Conservation (phyloP, 2,113 vertebrate species). For the Vidua chalybeata region DNA sequence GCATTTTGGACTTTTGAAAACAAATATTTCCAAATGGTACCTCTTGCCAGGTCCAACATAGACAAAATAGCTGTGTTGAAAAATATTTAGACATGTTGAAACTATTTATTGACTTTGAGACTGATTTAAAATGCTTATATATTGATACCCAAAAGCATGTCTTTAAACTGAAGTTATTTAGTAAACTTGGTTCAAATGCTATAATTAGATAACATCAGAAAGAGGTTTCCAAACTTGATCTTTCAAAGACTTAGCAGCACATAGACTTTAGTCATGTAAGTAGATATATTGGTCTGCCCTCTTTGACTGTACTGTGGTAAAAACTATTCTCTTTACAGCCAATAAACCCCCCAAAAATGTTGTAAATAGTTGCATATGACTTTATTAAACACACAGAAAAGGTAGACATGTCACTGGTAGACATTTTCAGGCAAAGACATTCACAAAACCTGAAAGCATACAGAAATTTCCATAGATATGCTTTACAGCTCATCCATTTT, state of each 20-base stretch:
- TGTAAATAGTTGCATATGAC: neutral
- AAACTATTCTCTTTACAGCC: neutral
- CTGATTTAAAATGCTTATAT: neutral
- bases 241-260: neutral
- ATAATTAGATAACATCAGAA: neutral
- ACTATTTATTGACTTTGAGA: slow-evolving; percentile 12
- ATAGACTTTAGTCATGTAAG: neutral
- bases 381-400: neutral
- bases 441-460: neutral
- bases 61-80: neutral
- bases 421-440: neutral
- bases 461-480: neutral
- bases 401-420: neutral
- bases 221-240: neutral
- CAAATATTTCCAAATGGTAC: neutral
- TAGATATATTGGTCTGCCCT: neutral
- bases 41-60: neutral
- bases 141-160: neutral
- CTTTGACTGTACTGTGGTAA: neutral
- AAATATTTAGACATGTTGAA: neutral
- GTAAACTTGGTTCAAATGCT: neutral
- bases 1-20: neutral
- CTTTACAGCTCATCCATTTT: neutral
- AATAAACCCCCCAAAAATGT: neutral
- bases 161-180: slow-evolving; percentile 33